Base-by-base conservation (phyloP, 1,140 invertebrate species). In the Asbolus verrucosus region DNA sequence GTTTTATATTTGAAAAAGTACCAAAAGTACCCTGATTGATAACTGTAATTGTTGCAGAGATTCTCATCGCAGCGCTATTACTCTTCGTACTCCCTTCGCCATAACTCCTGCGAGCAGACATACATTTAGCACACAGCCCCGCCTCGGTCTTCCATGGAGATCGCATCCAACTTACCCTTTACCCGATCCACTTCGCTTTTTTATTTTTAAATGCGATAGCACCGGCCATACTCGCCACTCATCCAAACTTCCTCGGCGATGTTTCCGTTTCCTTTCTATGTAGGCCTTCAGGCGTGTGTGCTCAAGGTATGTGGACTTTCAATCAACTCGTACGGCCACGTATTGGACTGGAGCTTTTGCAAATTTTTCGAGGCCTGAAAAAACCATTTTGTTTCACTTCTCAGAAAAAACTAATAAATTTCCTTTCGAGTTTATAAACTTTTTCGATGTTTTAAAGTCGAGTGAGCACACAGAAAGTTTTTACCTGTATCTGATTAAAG, bases 41-140 rank as follows among this genome's bases (percentile, higher is more conserved):
- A 21, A 61, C 19, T 65, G 21, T 59, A 50, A 46, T 73, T 84
- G 82, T 87, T 88, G 71, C 89, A 91, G 89, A 87, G 85, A 82
- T 90, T 89, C 81, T 87, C 88, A 71, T 90, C 89, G 65, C 86
- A 87, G 72, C 86, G 88, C 72, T 91, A 90, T 85, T 90, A 90
- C 83, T 90, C 89, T 71, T 87, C 89, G 74, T 87, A 86, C 78
- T 87, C 86, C 65, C 83, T 89, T 78, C 85, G 88, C 72, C 88
- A 90, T 82, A 90, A 90, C 80, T 91, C 89, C 82, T 89, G 89
- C 83, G 89, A 91, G 84, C 89, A 91, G 83, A 90, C 88, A 78
- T 91, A 88, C 84, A 91, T 91, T 86, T 91, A 90, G 88, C 79
- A 81, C 59, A 77, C 77, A 73, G 78, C 79, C 76, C 76, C 77